These are phyloP conservation scores for Danionella dracula DNA, from an alignment of 2,797 vertebrate species.

Conservation along the genomic window DNA sequence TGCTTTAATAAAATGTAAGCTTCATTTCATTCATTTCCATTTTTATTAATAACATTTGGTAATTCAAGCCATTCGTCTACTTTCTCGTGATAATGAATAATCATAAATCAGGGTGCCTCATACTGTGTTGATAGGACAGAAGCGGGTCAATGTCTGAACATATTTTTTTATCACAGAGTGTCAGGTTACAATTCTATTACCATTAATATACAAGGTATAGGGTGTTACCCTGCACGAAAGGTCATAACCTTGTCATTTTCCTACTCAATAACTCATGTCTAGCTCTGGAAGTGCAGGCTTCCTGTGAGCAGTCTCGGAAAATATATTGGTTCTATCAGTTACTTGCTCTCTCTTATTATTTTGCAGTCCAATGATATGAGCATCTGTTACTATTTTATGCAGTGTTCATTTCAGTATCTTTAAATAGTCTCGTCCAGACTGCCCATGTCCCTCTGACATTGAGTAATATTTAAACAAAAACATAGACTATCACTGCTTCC, in stretches of 20 bases:
- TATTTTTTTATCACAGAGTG: conserved; percentile 2
- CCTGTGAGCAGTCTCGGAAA: conserved; percentile 1
- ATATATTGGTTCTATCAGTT: conserved; percentile 11
- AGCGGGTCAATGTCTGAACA: conserved; percentile 26
- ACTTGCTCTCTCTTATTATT: too few relatives aligned
- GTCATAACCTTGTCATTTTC: conserved; percentile 24
- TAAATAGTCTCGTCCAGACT: neutral
- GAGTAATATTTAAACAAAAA: too few relatives aligned
- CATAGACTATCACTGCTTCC: too few relatives aligned
- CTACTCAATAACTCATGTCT: neutral
- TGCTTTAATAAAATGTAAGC: too few relatives aligned
- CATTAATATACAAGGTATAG: conserved; percentile 1
- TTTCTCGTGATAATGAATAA: neutral
- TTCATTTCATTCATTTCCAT: too few relatives aligned
- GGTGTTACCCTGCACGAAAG: conserved; percentile 1
- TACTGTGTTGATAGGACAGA: neutral
- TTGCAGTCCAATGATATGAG: neutral
- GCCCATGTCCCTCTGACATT: neutral
- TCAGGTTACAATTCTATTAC: conserved; percentile 4
- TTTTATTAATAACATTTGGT: too few relatives aligned
- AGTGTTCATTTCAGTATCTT: neutral
- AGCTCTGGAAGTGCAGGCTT: neutral
- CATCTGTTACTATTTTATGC: neutral
- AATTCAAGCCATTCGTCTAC: too few relatives aligned
- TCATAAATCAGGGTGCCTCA: neutral